phyloP scores from a whole-genome alignment of 1,140 invertebrate species.

The Lepidurus apus region DNA sequence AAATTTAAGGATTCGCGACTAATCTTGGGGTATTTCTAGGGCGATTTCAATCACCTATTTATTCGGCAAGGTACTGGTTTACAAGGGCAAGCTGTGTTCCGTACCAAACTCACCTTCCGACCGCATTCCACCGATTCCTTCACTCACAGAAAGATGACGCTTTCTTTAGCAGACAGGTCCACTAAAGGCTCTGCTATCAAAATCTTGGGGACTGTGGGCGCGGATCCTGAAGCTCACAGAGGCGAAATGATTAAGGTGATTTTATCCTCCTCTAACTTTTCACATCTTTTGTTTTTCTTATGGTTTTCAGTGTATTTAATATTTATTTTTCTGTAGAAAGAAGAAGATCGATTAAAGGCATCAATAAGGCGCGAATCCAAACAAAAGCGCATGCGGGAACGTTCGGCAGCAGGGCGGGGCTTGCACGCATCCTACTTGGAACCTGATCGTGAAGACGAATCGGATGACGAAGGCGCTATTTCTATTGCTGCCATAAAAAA shows the following conservation, averaged over 20 bases:
- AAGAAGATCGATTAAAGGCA: constrained; percentile 84
- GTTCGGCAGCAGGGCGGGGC: constrained; percentile 53
- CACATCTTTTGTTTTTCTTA: constrained; percentile 25
- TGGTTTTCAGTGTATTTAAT: not conserved
- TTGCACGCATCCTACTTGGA: constrained; percentile 57
- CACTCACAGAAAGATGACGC: constrained; percentile 97
- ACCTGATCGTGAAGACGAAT: constrained; percentile 63
- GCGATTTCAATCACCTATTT: constrained; percentile 90
- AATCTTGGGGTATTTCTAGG: constrained; percentile 50
- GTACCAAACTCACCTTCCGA: constrained; percentile 92
- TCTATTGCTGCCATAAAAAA: constrained; percentile 92
- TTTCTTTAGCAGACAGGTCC: constrained; percentile 94
- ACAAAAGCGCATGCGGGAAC: constrained; percentile 56
- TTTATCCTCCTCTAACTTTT: constrained; percentile 33
- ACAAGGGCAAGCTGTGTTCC: constrained; percentile 94
- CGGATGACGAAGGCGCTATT: constrained; percentile 84
- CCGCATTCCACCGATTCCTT: constrained; percentile 97
- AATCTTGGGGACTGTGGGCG: constrained; percentile 87
- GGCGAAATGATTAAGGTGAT: constrained; percentile 80
- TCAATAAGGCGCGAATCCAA: constrained; percentile 67
- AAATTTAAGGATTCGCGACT: not conserved
- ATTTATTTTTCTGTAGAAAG: constrained; percentile 61
- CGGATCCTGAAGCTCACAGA: constrained; percentile 87
- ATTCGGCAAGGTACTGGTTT: constrained; percentile 96
- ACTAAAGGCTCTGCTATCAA: constrained; percentile 94